Percentiles rank a stretch among this genome's conserved stretches.
Conservation (phyloP, 2,888 invertebrate genomes). For the Yponomeuta evonymella region DNA sequence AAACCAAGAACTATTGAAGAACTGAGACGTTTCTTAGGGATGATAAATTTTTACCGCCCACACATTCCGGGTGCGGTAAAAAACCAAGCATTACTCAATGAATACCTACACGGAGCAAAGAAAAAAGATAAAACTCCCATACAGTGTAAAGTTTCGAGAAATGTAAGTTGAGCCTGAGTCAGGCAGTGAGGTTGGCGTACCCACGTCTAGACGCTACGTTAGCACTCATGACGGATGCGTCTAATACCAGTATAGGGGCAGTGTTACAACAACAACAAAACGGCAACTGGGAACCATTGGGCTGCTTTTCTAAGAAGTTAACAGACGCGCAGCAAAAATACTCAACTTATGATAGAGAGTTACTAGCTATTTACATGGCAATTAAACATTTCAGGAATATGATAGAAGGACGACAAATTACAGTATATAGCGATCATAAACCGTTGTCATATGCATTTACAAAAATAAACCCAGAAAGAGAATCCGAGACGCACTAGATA, state of each 20-base stretch:
- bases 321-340: constrained; percentile 36
- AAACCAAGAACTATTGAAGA: constrained; percentile 16
- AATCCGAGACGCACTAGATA: constrained; percentile 23
- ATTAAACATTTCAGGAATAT: constrained; percentile 24
- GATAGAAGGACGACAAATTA: constrained; percentile 22
- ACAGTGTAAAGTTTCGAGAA: constrained; percentile 21
- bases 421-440: constrained; percentile 17
- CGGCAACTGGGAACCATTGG: constrained; percentile 30
- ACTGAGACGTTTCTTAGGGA: constrained; percentile 28
- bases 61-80: constrained; percentile 32
- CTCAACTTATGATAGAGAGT: constrained; percentile 24
- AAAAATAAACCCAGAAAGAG: constrained; percentile 12
- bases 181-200: constrained; percentile 27
- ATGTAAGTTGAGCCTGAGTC: constrained; percentile 24
- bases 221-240: constrained; percentile 34
- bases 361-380: constrained; percentile 25
- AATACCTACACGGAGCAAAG: constrained; percentile 21
- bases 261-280: constrained; percentile 32
- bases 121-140: constrained; percentile 25
- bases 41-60: constrained; percentile 37
- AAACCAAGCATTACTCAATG: constrained; percentile 30
- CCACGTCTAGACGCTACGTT: constrained; percentile 27
- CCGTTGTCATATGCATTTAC: constrained; percentile 6
- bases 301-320: constrained; percentile 37
- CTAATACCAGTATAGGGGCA: constrained; percentile 34